Evolutionary conservation across 2,797 vertebrate genomes (phyloP).

Genomic region (Helarctos malayanus): DNA sequence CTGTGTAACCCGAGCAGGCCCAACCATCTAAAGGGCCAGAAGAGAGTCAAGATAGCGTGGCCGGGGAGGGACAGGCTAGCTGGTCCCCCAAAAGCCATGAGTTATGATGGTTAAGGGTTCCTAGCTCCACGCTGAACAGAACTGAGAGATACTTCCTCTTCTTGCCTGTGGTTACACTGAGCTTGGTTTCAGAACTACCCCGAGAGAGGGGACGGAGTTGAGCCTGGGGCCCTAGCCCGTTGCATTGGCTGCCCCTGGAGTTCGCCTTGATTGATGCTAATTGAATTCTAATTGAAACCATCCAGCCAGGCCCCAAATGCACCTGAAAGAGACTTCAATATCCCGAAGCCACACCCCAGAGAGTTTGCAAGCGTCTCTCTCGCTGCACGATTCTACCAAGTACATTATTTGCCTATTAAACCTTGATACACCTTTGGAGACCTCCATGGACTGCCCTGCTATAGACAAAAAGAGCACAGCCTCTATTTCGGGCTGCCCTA

Average conservation of each 20-base stretch:
- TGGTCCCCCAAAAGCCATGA: neutral
- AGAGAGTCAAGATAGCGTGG: neutral
- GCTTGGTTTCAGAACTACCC: neutral
- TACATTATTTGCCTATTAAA: slow-evolving; percentile 76
- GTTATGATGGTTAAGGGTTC: neutral
- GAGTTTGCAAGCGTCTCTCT: slow-evolving; percentile 13
- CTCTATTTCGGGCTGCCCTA: slow-evolving; percentile 79
- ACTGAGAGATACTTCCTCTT: neutral
- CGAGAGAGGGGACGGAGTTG: neutral
- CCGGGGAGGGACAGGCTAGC: neutral
- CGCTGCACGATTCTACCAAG: slow-evolving; percentile 42
- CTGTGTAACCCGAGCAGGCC: neutral
- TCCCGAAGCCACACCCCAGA: slow-evolving; percentile 71
- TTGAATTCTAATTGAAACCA: slow-evolving; percentile 83
- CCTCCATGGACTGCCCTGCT: neutral
- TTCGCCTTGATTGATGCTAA: slow-evolving; percentile 75
- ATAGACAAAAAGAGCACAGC: slow-evolving; percentile 63
- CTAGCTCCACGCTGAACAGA: neutral
- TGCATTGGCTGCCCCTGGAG: slow-evolving; percentile 49
- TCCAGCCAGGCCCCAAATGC: slow-evolving; percentile 67
- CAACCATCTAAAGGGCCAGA: neutral
- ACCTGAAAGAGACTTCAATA: slow-evolving; percentile 75
- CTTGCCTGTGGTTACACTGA: neutral
- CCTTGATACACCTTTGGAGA: slow-evolving; percentile 72
- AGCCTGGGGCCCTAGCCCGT: slow-evolving; percentile 12